phyloP scores from a whole-genome alignment of 2,888 invertebrate genomes.

The Lepas anatifera region DNA sequence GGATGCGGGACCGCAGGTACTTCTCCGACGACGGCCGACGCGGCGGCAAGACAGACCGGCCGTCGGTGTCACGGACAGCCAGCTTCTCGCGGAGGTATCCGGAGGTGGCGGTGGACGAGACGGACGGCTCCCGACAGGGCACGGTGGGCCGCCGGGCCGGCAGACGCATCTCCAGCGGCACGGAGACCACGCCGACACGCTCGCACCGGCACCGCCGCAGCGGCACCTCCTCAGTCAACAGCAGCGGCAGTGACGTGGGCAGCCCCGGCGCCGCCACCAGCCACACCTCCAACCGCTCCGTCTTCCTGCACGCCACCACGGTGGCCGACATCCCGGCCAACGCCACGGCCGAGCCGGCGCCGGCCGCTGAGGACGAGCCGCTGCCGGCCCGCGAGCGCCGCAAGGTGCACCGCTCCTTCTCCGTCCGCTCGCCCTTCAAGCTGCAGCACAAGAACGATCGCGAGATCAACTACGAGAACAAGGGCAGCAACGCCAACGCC shows the following conservation, averaged over 20 bases:
- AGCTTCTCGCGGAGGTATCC: conserved; percentile 1
- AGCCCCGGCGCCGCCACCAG: conserved; percentile 16
- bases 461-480: conserved; percentile 21
- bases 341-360: conserved; percentile 16
- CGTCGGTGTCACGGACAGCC: neutral
- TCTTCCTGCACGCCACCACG: conserved; percentile 28
- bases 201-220: neutral
- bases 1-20: neutral
- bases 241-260: conserved; percentile 21
- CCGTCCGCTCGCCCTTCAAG: conserved; percentile 22
- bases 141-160: neutral
- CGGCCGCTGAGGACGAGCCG: neutral
- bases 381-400: conserved; percentile 17
- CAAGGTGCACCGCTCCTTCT: conserved; percentile 23
- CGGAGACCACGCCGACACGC: neutral
- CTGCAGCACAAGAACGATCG: conserved; percentile 16
- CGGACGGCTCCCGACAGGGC: neutral
- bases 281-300: conserved; percentile 24
- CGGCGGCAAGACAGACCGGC: neutral
- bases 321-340: conserved; percentile 28
- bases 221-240: conserved; percentile 21
- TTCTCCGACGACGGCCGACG: neutral
- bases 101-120: neutral
- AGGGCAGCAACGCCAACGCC: neutral
- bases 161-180: neutral